Base-by-base conservation (phyloP, 2,888 invertebrate genomes). In the Cremastinae sp. region DNA sequence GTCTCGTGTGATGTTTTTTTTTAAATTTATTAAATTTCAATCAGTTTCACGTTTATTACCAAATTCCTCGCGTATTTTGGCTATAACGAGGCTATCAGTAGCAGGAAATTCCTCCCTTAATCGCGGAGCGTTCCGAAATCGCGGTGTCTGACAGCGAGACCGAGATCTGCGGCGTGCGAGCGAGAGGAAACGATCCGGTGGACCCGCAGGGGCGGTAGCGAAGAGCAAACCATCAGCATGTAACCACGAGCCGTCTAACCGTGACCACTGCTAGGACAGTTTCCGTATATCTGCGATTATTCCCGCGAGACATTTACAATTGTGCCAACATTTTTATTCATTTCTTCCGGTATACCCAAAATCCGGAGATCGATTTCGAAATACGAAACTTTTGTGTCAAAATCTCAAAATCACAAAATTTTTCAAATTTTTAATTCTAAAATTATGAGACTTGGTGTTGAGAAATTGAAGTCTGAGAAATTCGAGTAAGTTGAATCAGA, bases 71-170 rank as follows among this genome's bases (percentile, higher is more conserved):
- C 14, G 1, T 45, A 59, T 66, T 59, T 12, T 37, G 8, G 8
- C 45, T 55, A 70, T 70, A 18, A 45, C 53, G 49, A 62, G 18
- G 47, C 45, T 68, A 76, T 76, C 72, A 53, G 53, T 69, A 41
- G 10, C 64, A 66, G 43, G 39, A 28, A 58, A 55, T 53, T 53
- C 10, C 49, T 47, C 5, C 47, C 58, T 64, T 53, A 51, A 14
- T 55, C 37, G 55, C 39, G 45, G 8, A 12, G 18, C 18, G 12
- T 62, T 10, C 28, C 39, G 68, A 56, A 76, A 62, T 47, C 72
- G 45, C 43, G 39, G 72, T 69, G 47, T 59, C 64, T 59, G 72
- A 72, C 45, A 59, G 49, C 18, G 45, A 18, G 22, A 49, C 4
- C 39, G 55, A 39, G 68, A 45, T 39, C 61, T 18, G 37, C 18